Conservation (phyloP, 2,797 vertebrate species). For the Centroberyx gerrardi region DNA sequence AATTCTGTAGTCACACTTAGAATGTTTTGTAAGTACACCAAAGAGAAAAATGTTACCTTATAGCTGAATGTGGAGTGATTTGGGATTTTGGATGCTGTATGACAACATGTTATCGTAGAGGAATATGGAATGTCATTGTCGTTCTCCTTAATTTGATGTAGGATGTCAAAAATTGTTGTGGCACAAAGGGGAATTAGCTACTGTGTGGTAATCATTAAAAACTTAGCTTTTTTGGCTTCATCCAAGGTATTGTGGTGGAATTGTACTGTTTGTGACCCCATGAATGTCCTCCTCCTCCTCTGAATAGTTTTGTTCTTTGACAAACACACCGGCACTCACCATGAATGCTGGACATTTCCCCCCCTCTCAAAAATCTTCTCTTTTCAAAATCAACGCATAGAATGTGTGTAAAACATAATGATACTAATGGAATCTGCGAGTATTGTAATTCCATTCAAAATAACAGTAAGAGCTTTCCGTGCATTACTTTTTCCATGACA, state of each 20-base stretch:
- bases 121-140: conserved; percentile 6
- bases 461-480: conserved; percentile 46
- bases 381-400: conserved; percentile 39
- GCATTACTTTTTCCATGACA: conserved; percentile 49
- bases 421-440: conserved; percentile 51
- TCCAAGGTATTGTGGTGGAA: conserved; percentile 37
- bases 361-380: conserved; percentile 15
- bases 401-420: conserved; percentile 51
- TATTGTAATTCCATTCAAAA: conserved; percentile 57
- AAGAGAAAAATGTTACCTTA: conserved; percentile 61
- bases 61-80: conserved; percentile 19
- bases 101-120: conserved; percentile 17
- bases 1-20: conserved; percentile 37
- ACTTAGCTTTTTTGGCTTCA: conserved; percentile 34
- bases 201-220: conserved; percentile 16
- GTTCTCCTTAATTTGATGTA: conserved; percentile 47
- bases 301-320: conserved; percentile 35
- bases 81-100: conserved; percentile 29
- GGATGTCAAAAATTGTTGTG: conserved; percentile 46
- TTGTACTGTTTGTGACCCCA: conserved; percentile 51
- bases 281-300: conserved; percentile 64
- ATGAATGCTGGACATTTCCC: conserved; percentile 47
- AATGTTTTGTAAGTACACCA: conserved; percentile 70
- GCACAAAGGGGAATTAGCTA: conserved; percentile 20
- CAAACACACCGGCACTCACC: conserved; percentile 28